Evolutionary conservation across 2,113 vertebrate species (phyloP), one percentile per base, ranked within the genome.

Genomic region (Melierax canorus): DNA sequence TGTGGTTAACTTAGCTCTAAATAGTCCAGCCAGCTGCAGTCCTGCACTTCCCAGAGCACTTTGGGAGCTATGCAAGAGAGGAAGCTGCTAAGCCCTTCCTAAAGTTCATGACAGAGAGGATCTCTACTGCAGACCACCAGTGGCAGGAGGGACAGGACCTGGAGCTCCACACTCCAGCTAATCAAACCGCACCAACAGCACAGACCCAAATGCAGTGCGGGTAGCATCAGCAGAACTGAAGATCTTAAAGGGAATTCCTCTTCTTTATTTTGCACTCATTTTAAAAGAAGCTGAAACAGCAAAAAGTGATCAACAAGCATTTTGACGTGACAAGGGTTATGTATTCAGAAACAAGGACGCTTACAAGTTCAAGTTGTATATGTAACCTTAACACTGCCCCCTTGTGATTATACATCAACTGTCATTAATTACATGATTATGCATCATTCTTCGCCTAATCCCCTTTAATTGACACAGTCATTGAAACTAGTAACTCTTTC

Each of bases 361-460:
- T 69, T n/a, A 12, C 2, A 84, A 93, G 88, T 41, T 76, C 71
- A 76, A 78, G 34, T 4, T 63, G 66, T 67, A 36, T 56, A 53
- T 34, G 16, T 50, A 96, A 97, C 85, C 68, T 92, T 94, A 95
- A 96, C 69, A 94, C 84, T 97, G 96, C 93, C 96, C 96, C 75
- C 96, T 97, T 86, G 94, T 96, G 97, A 94, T 86, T 92, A 83
- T 3, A 84, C 26, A 77, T 69, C 69, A 88, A 64, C 58, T 64
- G 55, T 22, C 45, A 93, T 38, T 67, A 95, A 81, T 78, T 86
- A 84, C 34, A 80, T 11, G 39, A 75, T 34, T 50, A 72, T 15
- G 11, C 32, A 66, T 27, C n/a, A 58, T 73, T 91, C 67, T 68
- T 66, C 3, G 11, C 27, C n/a, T 55, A 75, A 87, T 58, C 27